Percentiles rank a stretch among this genome's conserved stretches.
Conservation (phyloP, 2,888 invertebrate genomes). For the Abscondita cerata region DNA sequence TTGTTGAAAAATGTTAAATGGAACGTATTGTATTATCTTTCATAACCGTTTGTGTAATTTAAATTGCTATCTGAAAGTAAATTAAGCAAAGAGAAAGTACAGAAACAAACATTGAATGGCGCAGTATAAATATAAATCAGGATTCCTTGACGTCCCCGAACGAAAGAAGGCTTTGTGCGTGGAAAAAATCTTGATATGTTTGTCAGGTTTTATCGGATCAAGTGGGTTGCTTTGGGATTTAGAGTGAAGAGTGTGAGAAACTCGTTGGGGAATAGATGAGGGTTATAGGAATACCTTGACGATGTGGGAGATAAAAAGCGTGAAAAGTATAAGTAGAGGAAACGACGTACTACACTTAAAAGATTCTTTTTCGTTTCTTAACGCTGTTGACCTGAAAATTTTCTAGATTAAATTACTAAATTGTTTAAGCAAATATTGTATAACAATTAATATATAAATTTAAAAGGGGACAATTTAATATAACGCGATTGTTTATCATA, state of each 20-base stretch:
- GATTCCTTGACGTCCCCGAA: conserved; percentile 40
- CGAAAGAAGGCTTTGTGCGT: conserved; percentile 39
- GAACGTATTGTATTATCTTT: too few relatives aligned
- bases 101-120: conserved; percentile 16
- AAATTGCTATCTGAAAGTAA: conserved; percentile 7
- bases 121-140: conserved; percentile 44
- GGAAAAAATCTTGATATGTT: conserved; percentile 55
- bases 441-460: too few relatives aligned
- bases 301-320: conserved; percentile 30
- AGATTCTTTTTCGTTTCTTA: conserved; percentile 2
- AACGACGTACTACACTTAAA: conserved; percentile 9
- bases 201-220: conserved; percentile 58
- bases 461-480: too few relatives aligned
- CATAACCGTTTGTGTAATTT: neutral
- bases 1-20: too few relatives aligned
- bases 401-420: neutral
- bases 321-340: conserved; percentile 20
- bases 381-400: conserved; percentile 6
- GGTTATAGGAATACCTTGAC: conserved; percentile 27
- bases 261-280: conserved; percentile 27
- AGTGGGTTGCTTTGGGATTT: conserved; percentile 47
- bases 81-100: neutral
- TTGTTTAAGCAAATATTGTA: too few relatives aligned
- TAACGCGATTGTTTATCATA: too few relatives aligned
- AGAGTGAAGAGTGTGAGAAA: conserved; percentile 25